phyloP scores from a whole-genome alignment of 2,113 vertebrate species.

The Phrynocephalus versicolor region DNA sequence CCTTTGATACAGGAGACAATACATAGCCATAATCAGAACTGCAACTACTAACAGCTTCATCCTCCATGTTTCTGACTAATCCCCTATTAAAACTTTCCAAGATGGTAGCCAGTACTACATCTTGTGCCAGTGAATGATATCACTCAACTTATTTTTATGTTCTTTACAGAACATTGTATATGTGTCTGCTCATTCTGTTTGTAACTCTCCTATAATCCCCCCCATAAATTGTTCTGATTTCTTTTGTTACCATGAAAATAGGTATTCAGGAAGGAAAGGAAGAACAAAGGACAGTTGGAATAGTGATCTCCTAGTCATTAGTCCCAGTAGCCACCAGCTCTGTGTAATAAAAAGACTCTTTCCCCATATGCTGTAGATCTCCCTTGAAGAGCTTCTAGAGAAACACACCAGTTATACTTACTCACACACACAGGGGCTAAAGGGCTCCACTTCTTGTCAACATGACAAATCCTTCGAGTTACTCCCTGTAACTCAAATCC shows the following conservation, averaged over 20 bases:
- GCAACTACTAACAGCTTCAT: background rate
- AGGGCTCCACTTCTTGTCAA: conserved; percentile 70
- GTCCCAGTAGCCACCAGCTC: background rate
- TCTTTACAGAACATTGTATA: background rate
- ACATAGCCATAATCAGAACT: background rate
- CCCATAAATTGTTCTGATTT: too few relatives aligned
- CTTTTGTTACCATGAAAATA: too few relatives aligned
- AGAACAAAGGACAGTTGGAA: too few relatives aligned
- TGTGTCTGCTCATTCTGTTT: background rate
- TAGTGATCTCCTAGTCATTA: too few relatives aligned
- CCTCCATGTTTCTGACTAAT: background rate
- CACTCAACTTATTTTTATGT: background rate
- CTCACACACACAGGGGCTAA: conserved; percentile 47
- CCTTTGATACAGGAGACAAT: too few relatives aligned
- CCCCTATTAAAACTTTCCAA: background rate
- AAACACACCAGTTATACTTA: conserved; percentile 65
- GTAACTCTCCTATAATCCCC: too few relatives aligned
- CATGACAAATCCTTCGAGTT: conserved; percentile 68
- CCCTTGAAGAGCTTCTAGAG: conserved; percentile 9
- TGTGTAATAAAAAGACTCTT: background rate
- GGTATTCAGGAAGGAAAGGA: too few relatives aligned
- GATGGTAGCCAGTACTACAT: background rate
- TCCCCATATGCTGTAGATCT: background rate
- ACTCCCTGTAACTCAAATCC: conserved; percentile 71
- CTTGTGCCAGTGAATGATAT: background rate